phyloP scores from a whole-genome alignment of 2,888 invertebrate genomes.

The Cantharis flavilabris region DNA sequence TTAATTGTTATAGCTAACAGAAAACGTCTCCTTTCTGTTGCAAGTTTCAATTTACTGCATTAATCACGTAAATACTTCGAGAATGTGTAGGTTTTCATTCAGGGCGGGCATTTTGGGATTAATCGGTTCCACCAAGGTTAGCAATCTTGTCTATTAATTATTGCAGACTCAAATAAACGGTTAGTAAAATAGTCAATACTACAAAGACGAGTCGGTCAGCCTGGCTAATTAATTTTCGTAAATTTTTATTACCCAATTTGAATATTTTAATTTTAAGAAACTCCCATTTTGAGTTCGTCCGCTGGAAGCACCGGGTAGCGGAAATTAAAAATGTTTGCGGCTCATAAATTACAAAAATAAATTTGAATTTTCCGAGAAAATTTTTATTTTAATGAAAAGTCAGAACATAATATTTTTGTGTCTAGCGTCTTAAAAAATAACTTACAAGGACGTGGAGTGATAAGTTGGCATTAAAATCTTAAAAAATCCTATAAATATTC shows the following conservation, averaged over 20 bases:
- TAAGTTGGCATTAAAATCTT: neutral
- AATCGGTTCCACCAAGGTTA: slow-evolving; percentile 36
- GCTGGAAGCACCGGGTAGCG: too few relatives aligned
- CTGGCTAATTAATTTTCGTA: neutral
- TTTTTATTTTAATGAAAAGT: neutral
- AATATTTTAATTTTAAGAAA: too few relatives aligned
- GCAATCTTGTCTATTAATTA: neutral
- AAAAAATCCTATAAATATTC: neutral
- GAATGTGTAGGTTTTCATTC: slow-evolving; percentile 58
- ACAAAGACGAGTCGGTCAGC: neutral
- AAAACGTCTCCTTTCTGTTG: slow-evolving; percentile 50
- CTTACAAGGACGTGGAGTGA: neutral
- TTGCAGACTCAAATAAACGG: neutral
- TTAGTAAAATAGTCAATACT: neutral
- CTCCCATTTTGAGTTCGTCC: too few relatives aligned
- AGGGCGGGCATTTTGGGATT: slow-evolving; percentile 50
- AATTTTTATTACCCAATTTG: too few relatives aligned
- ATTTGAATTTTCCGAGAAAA: neutral
- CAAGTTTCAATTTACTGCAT: slow-evolving; percentile 57
- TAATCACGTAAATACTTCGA: slow-evolving; percentile 57
- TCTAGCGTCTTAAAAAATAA: neutral
- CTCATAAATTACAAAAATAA: too few relatives aligned
- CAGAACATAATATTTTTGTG: neutral
- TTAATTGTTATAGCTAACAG: slow-evolving; percentile 23
- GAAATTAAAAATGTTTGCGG: too few relatives aligned